Evolutionary conservation across 2,888 invertebrate genomes (phyloP), one percentile per base, ranked within the genome.

Genomic region (Parapristionchus giblindavisi): DNA sequence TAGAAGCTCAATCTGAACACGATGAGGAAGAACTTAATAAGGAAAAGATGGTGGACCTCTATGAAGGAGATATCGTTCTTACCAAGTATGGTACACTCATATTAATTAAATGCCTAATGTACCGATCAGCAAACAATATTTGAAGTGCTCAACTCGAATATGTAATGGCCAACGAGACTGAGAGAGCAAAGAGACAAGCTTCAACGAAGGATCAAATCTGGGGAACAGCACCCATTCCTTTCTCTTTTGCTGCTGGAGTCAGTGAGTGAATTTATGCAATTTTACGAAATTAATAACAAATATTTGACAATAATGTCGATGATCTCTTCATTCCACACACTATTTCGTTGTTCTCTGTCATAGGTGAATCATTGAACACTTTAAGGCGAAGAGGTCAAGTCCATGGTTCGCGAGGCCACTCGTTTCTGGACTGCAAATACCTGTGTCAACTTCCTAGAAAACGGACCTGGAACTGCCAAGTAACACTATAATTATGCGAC

Each of bases 221-320:
- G 68, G 68, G 68, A 68, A 52, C 68, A 3, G 43, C 68, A 2
- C 68, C 68, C 21, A 68, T 68, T 68, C 68, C 68, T n/a, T 68
- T 68, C 68, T 68, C 68, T 3, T 68, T 68, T n/a, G 68, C 68
- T 1, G 51, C 68, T 3, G 68, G 68, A 32, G 68, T 68, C 14
- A 52, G 68, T 68, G 24, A 68, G 52, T 48, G 11, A 27, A 38
- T 32, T 8, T 34, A 8, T 24, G 24, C 21, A 43, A 43, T 43
- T 4, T 0, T 14, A 24, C 11, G 21, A 3, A n/a, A 4, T 2
- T 8, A 38, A 17, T 2, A n/a, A 40, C 24, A n/a, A 54, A 54
- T n/a, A 17, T 14, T 17, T 8, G 43, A 63, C 11, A 27, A 1
- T 27, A 38, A 38, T 38, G 4, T 36, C 24, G n/a, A n/a, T n/a